phyloP scores from a whole-genome alignment of 2,888 invertebrate genomes.

The Nemapogon koenigi region DNA sequence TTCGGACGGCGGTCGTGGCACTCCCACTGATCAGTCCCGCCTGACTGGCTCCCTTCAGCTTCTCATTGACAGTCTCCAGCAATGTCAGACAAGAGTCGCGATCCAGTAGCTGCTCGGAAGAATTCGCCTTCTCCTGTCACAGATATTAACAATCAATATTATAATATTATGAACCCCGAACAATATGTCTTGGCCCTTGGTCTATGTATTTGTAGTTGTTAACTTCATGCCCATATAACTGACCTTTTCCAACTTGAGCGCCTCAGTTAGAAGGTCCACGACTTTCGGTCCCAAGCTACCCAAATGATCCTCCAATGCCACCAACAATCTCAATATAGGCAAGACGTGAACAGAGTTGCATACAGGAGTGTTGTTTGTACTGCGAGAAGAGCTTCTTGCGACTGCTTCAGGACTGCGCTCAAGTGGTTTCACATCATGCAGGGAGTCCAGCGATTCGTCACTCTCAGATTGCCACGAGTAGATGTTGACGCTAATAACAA shows the following conservation, averaged over 20 bases:
- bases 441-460: slow-evolving; percentile 32
- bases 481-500: no score
- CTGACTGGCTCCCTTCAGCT: slow-evolving; percentile 78
- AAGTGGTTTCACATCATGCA: slow-evolving; percentile 26
- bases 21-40: slow-evolving; percentile 72
- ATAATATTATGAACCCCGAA: no score
- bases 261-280: slow-evolving; percentile 77
- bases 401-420: no score
- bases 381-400: no score
- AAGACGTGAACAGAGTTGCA: no score
- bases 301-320: slow-evolving; percentile 82
- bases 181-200: no score
- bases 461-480: slow-evolving; percentile 51
- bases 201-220: no score
- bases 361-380: no score
- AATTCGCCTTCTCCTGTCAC: slow-evolving; percentile 70
- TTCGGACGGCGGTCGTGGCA: slow-evolving; percentile 73
- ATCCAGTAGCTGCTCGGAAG: slow-evolving; percentile 75
- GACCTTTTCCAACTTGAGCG: slow-evolving; percentile 78
- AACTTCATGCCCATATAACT: no score
- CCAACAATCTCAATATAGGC: slow-evolving; percentile 74
- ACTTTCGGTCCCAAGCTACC: slow-evolving; percentile 86
- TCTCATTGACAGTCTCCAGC: slow-evolving; percentile 86
- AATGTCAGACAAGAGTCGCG: slow-evolving; percentile 77
- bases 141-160: no score